Percentiles rank a stretch among this genome's conserved stretches.
Conservation (phyloP, 2,888 invertebrate species). For the Oxytorus armatus region DNA sequence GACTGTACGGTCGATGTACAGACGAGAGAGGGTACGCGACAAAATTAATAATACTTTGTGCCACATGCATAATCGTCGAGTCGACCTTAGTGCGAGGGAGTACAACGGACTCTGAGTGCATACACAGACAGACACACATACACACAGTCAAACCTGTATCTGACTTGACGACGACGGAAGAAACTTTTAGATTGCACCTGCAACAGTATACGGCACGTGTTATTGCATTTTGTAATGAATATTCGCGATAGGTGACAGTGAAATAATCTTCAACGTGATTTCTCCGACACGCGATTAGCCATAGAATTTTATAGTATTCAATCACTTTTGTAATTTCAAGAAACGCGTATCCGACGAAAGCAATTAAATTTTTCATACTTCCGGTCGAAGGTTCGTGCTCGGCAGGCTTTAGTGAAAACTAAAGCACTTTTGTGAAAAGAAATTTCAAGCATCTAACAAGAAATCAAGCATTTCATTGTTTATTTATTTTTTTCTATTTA, state of each 20-base stretch:
- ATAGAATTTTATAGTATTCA: background rate
- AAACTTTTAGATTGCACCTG: slow-evolving; percentile 37
- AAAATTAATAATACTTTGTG: slow-evolving; percentile 56
- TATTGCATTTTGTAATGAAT: slow-evolving; percentile 41
- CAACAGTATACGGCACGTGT: slow-evolving; percentile 4
- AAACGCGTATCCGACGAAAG: too few relatives aligned
- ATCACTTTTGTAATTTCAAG: too few relatives aligned
- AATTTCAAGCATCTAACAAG: too few relatives aligned
- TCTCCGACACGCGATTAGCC: slow-evolving; percentile 2
- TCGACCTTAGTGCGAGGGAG: slow-evolving; percentile 43
- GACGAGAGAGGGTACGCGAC: slow-evolving; percentile 34
- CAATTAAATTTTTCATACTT: too few relatives aligned
- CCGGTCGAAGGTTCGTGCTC: too few relatives aligned
- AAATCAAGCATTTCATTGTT: too few relatives aligned
- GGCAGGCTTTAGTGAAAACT: too few relatives aligned
- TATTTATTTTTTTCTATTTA: background rate
- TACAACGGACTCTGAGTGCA: slow-evolving; percentile 37
- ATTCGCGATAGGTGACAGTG: slow-evolving; percentile 30
- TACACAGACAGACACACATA: background rate
- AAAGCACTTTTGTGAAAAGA: too few relatives aligned
- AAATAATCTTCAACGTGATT: slow-evolving; percentile 11
- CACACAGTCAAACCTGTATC: slow-evolving; percentile 7
- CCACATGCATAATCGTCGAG: slow-evolving; percentile 47
- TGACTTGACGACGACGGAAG: slow-evolving; percentile 6
- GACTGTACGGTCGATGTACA: background rate